These are phyloP conservation scores for Turnix velox DNA, from an alignment of 2,113 vertebrate species.

Conservation along the genomic window DNA sequence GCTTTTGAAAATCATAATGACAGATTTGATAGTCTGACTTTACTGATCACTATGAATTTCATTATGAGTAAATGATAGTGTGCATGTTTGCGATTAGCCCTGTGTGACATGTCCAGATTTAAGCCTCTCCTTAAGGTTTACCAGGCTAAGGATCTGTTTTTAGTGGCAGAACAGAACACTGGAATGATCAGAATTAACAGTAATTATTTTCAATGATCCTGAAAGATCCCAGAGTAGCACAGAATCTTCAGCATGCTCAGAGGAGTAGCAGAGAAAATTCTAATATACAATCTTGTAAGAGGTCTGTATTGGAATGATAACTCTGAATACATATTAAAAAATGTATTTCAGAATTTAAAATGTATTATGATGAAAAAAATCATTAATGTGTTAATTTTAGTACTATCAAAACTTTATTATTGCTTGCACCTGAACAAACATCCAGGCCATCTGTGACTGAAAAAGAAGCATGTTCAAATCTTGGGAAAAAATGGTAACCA, in stretches of 20 bases:
- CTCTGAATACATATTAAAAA: background rate
- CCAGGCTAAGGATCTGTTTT: background rate
- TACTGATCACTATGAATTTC: background rate
- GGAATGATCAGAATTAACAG: background rate
- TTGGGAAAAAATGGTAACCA: background rate
- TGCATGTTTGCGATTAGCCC: background rate
- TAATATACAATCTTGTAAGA: background rate
- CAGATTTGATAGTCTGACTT: background rate
- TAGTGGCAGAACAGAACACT: background rate
- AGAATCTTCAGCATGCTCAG: background rate
- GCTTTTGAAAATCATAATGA: background rate
- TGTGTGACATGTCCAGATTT: background rate
- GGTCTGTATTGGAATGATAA: background rate
- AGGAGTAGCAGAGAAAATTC: background rate
- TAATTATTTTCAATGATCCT: background rate
- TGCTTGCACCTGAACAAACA: background rate
- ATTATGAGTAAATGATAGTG: background rate
- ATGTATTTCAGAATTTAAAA: background rate
- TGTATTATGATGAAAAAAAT: background rate
- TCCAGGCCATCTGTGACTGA: accelerated
- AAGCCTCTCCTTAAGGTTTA: background rate
- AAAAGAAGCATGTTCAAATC: background rate
- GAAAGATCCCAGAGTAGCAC: background rate
- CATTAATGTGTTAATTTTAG: background rate
- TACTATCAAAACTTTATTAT: background rate